These are phyloP conservation scores for Amblyraja radiata DNA, from an alignment of 2,797 vertebrate genomes.

Conservation along the genomic window DNA sequence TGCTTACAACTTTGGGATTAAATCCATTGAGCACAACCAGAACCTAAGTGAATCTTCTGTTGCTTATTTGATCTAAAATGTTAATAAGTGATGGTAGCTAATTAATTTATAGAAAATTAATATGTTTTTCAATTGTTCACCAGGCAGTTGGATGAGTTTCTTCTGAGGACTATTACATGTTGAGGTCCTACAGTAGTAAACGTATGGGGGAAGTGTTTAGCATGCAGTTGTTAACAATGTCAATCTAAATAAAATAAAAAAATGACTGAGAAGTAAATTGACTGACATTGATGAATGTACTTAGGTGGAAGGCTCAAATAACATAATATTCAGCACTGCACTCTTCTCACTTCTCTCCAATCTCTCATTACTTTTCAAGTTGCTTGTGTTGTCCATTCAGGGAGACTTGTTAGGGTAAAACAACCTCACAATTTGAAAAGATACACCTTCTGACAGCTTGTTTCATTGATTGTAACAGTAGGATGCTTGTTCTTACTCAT, in stretches of 20 bases:
- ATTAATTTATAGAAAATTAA: background rate
- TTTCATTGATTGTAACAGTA: background rate
- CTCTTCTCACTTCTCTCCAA: background rate
- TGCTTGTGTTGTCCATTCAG: background rate
- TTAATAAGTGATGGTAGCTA: background rate
- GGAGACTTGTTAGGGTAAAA: background rate
- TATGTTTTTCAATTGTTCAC: background rate
- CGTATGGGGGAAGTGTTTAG: background rate
- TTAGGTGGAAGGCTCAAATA: background rate
- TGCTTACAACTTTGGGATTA: background rate
- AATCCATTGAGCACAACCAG: background rate
- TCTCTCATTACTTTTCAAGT: background rate
- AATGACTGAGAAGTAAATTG: background rate
- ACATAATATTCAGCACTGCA: background rate
- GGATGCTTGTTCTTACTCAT: background rate
- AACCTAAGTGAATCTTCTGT: background rate
- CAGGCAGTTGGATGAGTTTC: background rate
- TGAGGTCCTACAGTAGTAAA: background rate
- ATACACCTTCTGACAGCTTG: background rate
- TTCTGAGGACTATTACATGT: background rate
- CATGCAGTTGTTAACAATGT: background rate
- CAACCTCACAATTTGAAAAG: background rate
- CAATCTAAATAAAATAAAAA: background rate
- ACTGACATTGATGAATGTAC: background rate
- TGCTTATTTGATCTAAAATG: background rate